Base-by-base conservation (phyloP, 2,797 vertebrate genomes). In the Gallinago nigripennis region DNA sequence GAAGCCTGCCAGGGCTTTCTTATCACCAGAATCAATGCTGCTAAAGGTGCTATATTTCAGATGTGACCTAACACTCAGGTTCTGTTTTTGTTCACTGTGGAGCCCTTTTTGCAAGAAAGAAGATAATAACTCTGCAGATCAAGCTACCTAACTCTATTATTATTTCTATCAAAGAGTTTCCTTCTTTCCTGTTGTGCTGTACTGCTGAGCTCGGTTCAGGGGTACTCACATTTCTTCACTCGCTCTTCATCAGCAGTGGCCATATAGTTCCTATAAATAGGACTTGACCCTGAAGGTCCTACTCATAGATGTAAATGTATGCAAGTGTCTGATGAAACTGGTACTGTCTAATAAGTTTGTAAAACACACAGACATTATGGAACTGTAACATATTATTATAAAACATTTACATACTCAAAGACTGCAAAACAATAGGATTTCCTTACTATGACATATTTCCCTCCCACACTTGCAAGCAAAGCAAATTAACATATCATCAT, bases 341-440 rank as follows among this genome's bases (percentile, higher is more conserved):
- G 73, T 76, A 86, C 90, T 51, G 69, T 61, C 89, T 96, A 87
- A 51, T 78, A 89, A 58, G 72, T 86, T 76, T 93, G 86, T 92
- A 90, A 90, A 87, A 86, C 54, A 88, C 57, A 87, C 14, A 91
- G 84, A 86, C 87, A 76, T 95, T 90, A 86, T 51, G 39, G 69
- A 95, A 94, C 61, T 19, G 31, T 60, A 96, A 88, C 48, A 19
- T 96, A 87, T 90, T 75, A 96, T 93, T 95, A 95, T 72, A 81
- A 83, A 93, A 76, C 46, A 96, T 95, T 96, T 92, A 91, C 95
- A 95, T 93, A 81, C 45, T 78, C 61, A 78, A 95, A 68, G 89
- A 81, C 82, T 72, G 61, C 33, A 91, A 96, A 96, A 91, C 86
- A 94, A 91, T 76, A 94, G 82, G 43, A 90, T 90, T 94, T 88